Percentiles rank a stretch among this genome's conserved stretches.
phyloP scores from a whole-genome alignment of 1,140 invertebrate species.

The Callitettix versicolor region DNA sequence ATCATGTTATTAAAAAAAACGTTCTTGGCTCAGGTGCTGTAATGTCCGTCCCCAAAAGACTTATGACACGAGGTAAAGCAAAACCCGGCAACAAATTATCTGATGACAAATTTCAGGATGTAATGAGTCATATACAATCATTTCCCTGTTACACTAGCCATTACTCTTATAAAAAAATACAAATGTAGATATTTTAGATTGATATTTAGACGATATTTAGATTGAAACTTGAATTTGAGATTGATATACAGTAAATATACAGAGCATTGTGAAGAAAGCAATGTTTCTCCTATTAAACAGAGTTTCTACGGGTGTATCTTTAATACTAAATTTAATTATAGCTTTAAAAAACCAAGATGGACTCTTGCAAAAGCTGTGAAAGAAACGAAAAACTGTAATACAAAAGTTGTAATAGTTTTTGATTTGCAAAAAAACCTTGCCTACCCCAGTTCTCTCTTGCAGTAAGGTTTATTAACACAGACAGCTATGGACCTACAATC shows the following conservation, averaged over 20 bases:
- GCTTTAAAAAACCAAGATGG: background rate
- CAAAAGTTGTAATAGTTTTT: constrained; percentile 1
- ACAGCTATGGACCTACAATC: constrained; percentile 10
- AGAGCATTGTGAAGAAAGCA: too few species aligned
- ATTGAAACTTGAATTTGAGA: too few species aligned
- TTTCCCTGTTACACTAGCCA: too few species aligned
- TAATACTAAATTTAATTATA: background rate
- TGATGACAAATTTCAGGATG: too few species aligned
- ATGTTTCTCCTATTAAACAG: background rate
- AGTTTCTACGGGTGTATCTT: background rate
- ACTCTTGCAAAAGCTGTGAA: constrained; percentile 1
- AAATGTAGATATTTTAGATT: too few species aligned
- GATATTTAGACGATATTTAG: too few species aligned
- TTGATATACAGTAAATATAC: too few species aligned
- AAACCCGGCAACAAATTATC: background rate
- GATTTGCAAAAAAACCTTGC: constrained; percentile 8
- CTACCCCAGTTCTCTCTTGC: background rate
- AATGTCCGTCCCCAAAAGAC: background rate
- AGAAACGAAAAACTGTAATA: background rate
- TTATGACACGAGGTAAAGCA: background rate
- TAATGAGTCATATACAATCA: too few species aligned
- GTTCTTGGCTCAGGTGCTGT: too few species aligned
- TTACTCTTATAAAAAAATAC: too few species aligned
- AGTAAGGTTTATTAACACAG: constrained; percentile 7
- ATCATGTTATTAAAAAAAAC: background rate